A percentile compares a stretch with the other conserved stretches of the same genome.
Conservation (phyloP, 2,113 vertebrate species). For the Mormoops blainvillei region DNA sequence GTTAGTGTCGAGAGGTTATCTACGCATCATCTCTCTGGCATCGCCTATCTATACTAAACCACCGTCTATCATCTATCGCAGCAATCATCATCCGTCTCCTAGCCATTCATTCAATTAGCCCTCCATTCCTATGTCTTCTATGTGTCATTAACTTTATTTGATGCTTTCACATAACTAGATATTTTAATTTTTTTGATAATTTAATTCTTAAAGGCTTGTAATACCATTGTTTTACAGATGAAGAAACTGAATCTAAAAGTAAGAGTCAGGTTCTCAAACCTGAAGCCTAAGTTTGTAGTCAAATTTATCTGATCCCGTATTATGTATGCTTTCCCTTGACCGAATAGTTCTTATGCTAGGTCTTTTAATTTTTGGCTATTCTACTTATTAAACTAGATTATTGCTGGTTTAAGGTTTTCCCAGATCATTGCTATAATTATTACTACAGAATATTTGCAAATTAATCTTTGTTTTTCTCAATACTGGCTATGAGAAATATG, state of each 20-base stretch:
- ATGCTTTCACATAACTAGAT: not conserved
- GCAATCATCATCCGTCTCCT: not conserved
- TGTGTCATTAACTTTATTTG: not conserved
- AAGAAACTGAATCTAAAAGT: not conserved
- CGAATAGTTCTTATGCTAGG: not conserved
- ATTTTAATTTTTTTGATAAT: not conserved
- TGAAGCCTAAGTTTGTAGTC: not conserved
- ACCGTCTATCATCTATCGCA: not conserved
- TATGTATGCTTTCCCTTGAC: not conserved
- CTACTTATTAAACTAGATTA: not conserved
- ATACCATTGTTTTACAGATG: not conserved
- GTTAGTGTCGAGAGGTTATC: no score
- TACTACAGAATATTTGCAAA: not conserved
- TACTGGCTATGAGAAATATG: not conserved
- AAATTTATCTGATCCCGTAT: not conserved
- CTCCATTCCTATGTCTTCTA: not conserved
- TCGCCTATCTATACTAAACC: not conserved
- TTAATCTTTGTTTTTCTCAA: slow-evolving; percentile 19
- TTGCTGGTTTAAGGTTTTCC: not conserved
- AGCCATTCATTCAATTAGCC: not conserved
- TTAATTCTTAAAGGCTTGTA: not conserved
- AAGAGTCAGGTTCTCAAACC: not conserved
- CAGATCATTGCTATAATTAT: not conserved
- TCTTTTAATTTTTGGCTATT: not conserved
- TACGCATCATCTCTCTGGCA: not conserved